Conservation (phyloP, 2,888 invertebrate genomes). For the Thecocarcelia acutangulata region DNA sequence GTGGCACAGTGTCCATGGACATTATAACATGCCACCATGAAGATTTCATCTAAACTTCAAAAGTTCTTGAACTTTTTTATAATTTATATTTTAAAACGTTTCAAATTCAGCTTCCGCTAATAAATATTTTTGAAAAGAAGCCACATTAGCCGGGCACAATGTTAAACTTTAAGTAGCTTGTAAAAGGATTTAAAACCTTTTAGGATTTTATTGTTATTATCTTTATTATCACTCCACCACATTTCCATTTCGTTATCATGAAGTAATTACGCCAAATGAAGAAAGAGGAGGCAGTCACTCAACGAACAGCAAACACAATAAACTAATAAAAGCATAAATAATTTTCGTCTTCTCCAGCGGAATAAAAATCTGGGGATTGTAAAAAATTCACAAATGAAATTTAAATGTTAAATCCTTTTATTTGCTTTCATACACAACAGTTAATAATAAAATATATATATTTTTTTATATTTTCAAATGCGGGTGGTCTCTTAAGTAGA, state of each 20-base stretch:
- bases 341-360: not conserved
- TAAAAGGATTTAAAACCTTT: constrained; percentile 49
- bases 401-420: constrained; percentile 58
- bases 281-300: constrained; percentile 29
- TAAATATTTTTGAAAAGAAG: constrained; percentile 17
- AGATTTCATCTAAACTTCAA: no score
- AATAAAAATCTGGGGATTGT: not conserved
- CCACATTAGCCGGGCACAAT: not conserved
- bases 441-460: constrained; percentile 16
- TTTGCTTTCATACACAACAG: not conserved
- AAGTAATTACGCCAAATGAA: constrained; percentile 42
- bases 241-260: constrained; percentile 7
- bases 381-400: constrained; percentile 20
- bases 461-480: constrained; percentile 49
- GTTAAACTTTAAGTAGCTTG: constrained; percentile 28
- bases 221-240: constrained; percentile 44
- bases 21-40: no score
- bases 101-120: not conserved
- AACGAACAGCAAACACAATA: constrained; percentile 50
- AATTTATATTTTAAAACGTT: no score
- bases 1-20: no score
- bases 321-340: constrained; percentile 66
- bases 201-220: constrained; percentile 46
- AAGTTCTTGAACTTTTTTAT: no score
- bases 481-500: constrained; percentile 66